Evolutionary conservation across 2,113 vertebrate genomes (phyloP).

Genomic region (Eudyptes chrysolophus): DNA sequence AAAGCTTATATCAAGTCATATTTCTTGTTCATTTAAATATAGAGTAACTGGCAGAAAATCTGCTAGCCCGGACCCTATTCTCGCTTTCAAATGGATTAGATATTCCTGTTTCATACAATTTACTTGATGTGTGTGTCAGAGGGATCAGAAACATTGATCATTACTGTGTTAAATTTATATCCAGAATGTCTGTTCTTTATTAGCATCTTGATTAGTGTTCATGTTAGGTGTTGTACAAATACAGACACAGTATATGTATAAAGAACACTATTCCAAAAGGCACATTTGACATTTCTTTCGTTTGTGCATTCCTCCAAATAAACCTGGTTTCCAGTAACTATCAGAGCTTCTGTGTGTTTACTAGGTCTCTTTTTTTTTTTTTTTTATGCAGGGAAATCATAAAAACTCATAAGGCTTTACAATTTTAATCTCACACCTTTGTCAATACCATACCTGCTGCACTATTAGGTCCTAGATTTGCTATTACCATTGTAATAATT

Average conservation of each 20-base stretch:
- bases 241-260: too few relatives aligned
- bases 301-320: background rate
- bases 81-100: background rate
- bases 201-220: background rate
- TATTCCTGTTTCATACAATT: background rate
- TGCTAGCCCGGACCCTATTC: background rate
- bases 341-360: background rate
- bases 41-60: background rate
- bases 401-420: background rate
- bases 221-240: background rate
- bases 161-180: background rate
- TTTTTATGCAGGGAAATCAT: background rate
- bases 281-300: background rate
- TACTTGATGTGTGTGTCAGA: background rate
- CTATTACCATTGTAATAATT: background rate
- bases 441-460: background rate
- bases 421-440: too few relatives aligned
- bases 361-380: background rate
- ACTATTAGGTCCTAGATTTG: background rate
- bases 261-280: background rate
- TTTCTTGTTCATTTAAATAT: background rate
- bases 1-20: background rate
- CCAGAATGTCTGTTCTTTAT: background rate
- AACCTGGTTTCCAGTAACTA: background rate
- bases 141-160: background rate